These are phyloP conservation scores for Carassius gibelio DNA, from an alignment of 2,113 vertebrate species.

Conservation along the genomic window DNA sequence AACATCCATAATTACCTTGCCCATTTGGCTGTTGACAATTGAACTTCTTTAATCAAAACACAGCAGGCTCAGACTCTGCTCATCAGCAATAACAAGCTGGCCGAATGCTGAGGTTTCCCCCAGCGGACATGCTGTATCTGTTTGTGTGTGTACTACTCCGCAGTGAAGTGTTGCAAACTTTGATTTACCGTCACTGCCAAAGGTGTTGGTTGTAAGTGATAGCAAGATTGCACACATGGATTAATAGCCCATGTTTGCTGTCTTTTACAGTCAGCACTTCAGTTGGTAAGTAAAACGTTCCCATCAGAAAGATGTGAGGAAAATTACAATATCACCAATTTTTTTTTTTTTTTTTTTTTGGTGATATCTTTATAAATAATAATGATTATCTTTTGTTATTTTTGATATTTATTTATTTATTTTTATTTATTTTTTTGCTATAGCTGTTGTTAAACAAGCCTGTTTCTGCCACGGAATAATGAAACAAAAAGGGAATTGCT, in stretches of 20 bases:
- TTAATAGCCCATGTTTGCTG: constrained; percentile 25
- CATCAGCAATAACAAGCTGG: constrained; percentile 37
- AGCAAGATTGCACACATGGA: constrained; percentile 27
- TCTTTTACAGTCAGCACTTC: constrained; percentile 23
- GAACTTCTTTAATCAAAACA: constrained; percentile 68
- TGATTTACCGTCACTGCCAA: constrained; percentile 54
- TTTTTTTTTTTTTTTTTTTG: too few relatives aligned
- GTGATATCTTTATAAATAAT: too few relatives aligned
- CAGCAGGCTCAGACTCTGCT: constrained; percentile 44
- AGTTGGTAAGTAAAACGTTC: constrained; percentile 2
- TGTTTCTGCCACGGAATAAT: too few relatives aligned
- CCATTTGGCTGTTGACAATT: constrained; percentile 65
- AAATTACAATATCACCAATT: not conserved
- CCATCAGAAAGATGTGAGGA: not conserved
- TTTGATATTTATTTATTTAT: too few relatives aligned
- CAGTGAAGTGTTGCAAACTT: constrained; percentile 62
- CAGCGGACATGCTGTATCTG: constrained; percentile 54
- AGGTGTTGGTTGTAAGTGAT: constrained; percentile 24
- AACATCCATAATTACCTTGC: constrained; percentile 68
- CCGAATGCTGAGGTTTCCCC: constrained; percentile 17
- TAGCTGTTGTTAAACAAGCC: too few relatives aligned
- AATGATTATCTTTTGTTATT: too few relatives aligned
- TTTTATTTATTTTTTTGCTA: too few relatives aligned
- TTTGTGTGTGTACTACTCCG: constrained; percentile 67
- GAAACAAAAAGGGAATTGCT: too few relatives aligned